These are phyloP conservation scores for Forbesichthys papilliferus DNA, from an alignment of 2,113 vertebrate genomes.

Conservation along the genomic window DNA sequence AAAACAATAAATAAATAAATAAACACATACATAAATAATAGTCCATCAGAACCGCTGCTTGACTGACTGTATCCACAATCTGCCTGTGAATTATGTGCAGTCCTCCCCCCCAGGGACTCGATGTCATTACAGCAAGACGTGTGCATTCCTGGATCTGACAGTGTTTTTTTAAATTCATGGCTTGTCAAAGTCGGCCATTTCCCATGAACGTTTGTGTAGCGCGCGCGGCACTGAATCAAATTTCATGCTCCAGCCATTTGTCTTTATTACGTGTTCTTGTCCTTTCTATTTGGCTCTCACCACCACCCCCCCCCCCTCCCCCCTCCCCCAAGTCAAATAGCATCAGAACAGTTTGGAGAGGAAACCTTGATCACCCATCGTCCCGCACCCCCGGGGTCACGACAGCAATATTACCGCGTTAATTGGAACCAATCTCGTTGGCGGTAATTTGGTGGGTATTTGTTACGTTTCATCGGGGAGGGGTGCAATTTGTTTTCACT, in stretches of 20 bases:
- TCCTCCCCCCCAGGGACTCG: constrained; percentile 39
- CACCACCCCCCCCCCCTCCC: not conserved
- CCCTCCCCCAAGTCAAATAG: constrained; percentile 57
- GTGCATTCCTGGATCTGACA: constrained; percentile 67
- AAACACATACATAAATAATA: not conserved
- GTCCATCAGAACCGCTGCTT: constrained; percentile 41
- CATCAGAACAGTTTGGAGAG: constrained; percentile 56
- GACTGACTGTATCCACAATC: constrained; percentile 50
- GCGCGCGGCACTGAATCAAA: constrained; percentile 74
- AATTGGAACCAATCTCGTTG: constrained; percentile 57
- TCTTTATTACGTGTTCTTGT: constrained; percentile 78
- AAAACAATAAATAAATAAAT: too few species aligned
- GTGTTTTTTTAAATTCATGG: constrained; percentile 65
- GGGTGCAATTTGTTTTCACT: constrained; percentile 49
- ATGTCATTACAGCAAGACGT: constrained; percentile 59
- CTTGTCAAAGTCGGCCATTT: constrained; percentile 68
- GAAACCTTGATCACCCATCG: constrained; percentile 49
- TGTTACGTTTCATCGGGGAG: constrained; percentile 37
- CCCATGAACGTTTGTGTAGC: constrained; percentile 62
- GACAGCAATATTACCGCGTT: constrained; percentile 40
- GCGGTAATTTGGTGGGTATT: constrained; percentile 50
- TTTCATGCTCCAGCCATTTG: constrained; percentile 76
- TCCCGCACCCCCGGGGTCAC: constrained; percentile 47
- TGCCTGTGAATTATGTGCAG: constrained; percentile 1
- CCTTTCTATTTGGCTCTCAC: constrained; percentile 62